Percentiles rank a stretch among this genome's conserved stretches.
These are phyloP conservation scores for Cataglyphis livida DNA, from an alignment of 2,888 invertebrate species.

Conservation along the genomic window DNA sequence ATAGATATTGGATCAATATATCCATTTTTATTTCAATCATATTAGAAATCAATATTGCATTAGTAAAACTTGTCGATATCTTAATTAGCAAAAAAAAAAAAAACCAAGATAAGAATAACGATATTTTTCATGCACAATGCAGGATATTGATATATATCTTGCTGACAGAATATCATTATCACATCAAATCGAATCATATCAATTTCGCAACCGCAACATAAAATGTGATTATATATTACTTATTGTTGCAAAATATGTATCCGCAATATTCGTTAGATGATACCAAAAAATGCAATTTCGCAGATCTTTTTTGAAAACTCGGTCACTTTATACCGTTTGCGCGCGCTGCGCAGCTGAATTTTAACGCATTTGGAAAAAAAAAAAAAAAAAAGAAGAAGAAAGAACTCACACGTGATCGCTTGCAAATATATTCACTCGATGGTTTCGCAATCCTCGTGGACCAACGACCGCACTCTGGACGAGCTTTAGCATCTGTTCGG, in stretches of 20 bases:
- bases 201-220: neutral
- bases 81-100: neutral
- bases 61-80: neutral
- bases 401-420: slow-evolving; percentile 14
- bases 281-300: slow-evolving; percentile 22
- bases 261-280: neutral
- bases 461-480: slow-evolving; percentile 19
- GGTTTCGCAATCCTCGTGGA: slow-evolving; percentile 36
- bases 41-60: neutral
- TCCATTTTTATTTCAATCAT: neutral
- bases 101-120: neutral
- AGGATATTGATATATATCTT: neutral
- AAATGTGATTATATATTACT: neutral
- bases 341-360: neutral
- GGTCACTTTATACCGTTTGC: neutral
- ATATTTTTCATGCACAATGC: neutral
- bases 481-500: slow-evolving; percentile 28
- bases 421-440: slow-evolving; percentile 46
- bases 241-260: neutral
- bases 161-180: neutral
- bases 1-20: neutral
- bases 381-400: slow-evolving; percentile 26
- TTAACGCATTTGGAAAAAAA: neutral
- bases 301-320: slow-evolving; percentile 21
- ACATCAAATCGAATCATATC: neutral